These are phyloP conservation scores for Eledona agricola DNA, from an alignment of 2,888 invertebrate genomes.

Conservation along the genomic window DNA sequence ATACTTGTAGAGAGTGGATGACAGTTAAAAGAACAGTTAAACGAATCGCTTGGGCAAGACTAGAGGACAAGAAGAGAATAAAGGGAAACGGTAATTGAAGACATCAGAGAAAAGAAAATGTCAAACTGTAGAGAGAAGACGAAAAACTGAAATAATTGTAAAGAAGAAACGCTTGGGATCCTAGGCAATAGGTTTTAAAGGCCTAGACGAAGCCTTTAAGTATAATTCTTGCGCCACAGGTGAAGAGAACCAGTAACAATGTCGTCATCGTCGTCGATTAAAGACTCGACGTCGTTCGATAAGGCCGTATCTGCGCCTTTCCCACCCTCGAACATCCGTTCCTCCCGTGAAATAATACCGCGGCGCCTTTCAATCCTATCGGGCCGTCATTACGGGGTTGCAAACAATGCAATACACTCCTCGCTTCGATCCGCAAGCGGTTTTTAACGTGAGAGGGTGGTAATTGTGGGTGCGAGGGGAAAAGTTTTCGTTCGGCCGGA, in stretches of 20 bases:
- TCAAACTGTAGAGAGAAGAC: no score
- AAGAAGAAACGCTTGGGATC: no score
- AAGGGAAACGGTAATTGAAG: no score
- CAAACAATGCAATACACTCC: constrained; percentile 32
- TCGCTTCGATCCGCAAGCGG: constrained; percentile 27
- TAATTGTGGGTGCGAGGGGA: constrained; percentile 33
- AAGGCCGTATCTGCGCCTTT: constrained; percentile 42
- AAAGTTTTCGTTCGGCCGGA: constrained; percentile 39
- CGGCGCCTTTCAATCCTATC: constrained; percentile 46
- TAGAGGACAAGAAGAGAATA: no score
- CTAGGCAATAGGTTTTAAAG: no score
- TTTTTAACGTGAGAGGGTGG: constrained; percentile 34
- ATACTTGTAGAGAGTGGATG: no score
- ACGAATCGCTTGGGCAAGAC: no score
- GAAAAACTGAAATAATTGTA: no score
- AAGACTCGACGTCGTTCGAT: constrained; percentile 42
- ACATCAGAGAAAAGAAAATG: no score
- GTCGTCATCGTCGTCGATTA: constrained; percentile 41
- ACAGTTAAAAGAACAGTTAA: no score
- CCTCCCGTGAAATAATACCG: constrained; percentile 43
- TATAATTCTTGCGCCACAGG: constrained; percentile 35
- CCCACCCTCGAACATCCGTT: constrained; percentile 36
- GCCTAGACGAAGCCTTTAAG: no score
- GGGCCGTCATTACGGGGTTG: constrained; percentile 41
- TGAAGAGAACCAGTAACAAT: constrained; percentile 25